Base-by-base conservation (phyloP, 1,140 invertebrate species). In the Choristoneura fumiferana region DNA sequence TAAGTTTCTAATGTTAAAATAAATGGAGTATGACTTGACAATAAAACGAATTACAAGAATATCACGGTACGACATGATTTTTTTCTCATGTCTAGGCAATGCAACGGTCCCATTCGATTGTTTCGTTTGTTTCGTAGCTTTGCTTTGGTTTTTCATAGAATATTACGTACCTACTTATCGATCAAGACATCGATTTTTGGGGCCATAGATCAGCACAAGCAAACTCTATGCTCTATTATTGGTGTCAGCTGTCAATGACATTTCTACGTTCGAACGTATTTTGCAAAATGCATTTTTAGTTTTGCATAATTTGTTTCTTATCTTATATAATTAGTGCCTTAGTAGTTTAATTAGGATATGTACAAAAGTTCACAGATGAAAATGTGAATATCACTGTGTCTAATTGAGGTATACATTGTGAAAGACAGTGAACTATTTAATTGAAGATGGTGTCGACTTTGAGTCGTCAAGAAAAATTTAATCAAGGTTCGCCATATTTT, bases 161-260 rank as follows among this genome's bases (percentile, higher is more conserved):
- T n/a, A 29, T 29, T 29, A n/a, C n/a, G 22, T 29, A 29, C 22
- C 6, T 29, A 6, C 22, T 29, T 73, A 77, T 83, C 69, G 78
- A 84, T 82, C 76, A 59, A 40, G 34, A 56, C 67, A 84, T 84
- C 76, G 84, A 87, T 84, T 81, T 65, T 62, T 59, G 14, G 9
- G 17, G 71, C 78, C 78, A 81, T 85, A 83, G 78, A 85, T 81
- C 76, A 67, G 15, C 13, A 15, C 14, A 67, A 54, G 33, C 15
- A 70, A 60, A 65, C 59, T 58, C 62, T 67, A 70, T 74, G 63
- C 73, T 85, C 81, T 83, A 76, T 29, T 29, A 29, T 82, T 69
- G 71, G 43, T 63, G 78, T 77, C 84, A 87, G 82, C 84, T 87
- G 84, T 82, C 84, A 81, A 67, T 87, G 82, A 87, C 84, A 81